These are phyloP conservation scores for Protobothrops flavoviridis DNA, from an alignment of 2,113 vertebrate genomes.

Conservation along the genomic window DNA sequence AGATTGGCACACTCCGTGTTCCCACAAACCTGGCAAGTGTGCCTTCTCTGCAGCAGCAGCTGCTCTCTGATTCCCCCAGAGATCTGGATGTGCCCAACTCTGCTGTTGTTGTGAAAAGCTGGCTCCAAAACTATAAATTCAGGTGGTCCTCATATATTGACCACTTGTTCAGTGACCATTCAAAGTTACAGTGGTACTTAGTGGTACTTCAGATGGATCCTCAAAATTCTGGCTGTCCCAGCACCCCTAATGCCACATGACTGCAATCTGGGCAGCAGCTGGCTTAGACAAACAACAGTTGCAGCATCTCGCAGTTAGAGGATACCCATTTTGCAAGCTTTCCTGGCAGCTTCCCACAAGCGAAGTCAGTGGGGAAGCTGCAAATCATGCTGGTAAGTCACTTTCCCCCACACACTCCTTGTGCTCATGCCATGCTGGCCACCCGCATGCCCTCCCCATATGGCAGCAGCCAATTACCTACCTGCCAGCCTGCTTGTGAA, in stretches of 20 bases:
- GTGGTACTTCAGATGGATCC: background rate
- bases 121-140: background rate
- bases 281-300: background rate
- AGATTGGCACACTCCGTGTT: background rate
- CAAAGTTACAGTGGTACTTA: background rate
- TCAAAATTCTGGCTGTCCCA: background rate
- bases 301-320: background rate
- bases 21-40: fast-evolving
- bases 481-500: background rate
- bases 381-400: background rate
- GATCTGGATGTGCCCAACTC: background rate
- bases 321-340: background rate
- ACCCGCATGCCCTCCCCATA: background rate
- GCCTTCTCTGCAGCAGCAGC: background rate
- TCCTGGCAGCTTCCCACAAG: background rate
- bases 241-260: background rate
- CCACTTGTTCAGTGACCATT: background rate
- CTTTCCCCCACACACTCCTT: background rate
- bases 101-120: background rate
- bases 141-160: background rate
- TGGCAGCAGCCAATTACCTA: background rate
- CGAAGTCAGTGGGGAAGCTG: background rate
- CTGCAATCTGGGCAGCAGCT: background rate
- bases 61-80: background rate
- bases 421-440: background rate